Percentiles rank a stretch among this genome's conserved stretches.
Evolutionary conservation across 2,888 invertebrate species (phyloP).

Genomic region (Trichogramma dendrolimi): DNA sequence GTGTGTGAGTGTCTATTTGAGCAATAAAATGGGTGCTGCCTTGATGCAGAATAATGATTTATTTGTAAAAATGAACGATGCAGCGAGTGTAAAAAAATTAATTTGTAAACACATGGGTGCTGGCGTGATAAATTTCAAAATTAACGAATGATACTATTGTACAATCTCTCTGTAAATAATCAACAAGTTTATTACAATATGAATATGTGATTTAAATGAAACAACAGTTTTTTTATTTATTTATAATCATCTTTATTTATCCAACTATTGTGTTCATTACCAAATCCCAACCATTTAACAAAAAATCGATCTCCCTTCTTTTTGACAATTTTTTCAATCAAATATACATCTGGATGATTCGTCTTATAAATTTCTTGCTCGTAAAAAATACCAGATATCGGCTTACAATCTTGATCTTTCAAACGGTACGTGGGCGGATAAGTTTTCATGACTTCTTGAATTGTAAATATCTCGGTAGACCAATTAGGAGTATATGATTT

Average conservation of each 20-base stretch:
- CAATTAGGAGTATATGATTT: constrained; percentile 42
- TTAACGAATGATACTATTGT: too few species aligned
- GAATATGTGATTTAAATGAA: too few species aligned
- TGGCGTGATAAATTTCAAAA: too few species aligned
- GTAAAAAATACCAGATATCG: constrained; percentile 35
- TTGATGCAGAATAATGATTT: too few species aligned
- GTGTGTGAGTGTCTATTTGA: too few species aligned
- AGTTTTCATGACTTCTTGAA: constrained; percentile 37
- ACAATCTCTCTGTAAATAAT: too few species aligned
- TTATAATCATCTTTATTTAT: neutral
- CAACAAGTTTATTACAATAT: too few species aligned
- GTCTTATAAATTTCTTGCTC: constrained; percentile 33
- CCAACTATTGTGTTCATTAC: constrained; percentile 24
- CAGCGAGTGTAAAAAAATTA: too few species aligned
- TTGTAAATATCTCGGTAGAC: constrained; percentile 42
- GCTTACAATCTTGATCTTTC: constrained; percentile 35
- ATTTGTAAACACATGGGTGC: too few species aligned
- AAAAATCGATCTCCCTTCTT: constrained; percentile 12
- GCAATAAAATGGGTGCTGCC: too few species aligned
- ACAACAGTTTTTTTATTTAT: neutral
- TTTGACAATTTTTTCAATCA: constrained; percentile 14
- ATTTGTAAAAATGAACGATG: too few species aligned
- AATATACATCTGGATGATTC: constrained; percentile 26
- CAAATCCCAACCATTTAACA: constrained; percentile 10
- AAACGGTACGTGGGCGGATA: constrained; percentile 32